Evolutionary conservation across 2,888 invertebrate species (phyloP).

Genomic region (Apotomis betuletana): DNA sequence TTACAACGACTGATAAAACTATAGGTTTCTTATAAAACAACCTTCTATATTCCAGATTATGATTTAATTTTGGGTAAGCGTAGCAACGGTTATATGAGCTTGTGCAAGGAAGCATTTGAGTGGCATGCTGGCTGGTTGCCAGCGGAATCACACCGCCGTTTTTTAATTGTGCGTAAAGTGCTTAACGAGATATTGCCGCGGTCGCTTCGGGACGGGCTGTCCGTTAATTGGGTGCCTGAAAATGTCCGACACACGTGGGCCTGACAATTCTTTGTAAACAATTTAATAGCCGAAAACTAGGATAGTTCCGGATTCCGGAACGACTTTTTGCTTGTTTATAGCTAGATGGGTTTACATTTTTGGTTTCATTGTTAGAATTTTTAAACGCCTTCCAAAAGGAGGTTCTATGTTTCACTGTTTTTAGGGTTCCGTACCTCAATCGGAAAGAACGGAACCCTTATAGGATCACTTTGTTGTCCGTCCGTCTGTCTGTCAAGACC

Average conservation of each 20-base stretch:
- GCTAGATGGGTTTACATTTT: no score
- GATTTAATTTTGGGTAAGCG: neutral
- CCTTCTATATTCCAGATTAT: neutral
- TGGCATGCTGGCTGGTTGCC: constrained; percentile 18
- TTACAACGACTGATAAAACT: neutral
- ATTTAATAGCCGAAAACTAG: neutral
- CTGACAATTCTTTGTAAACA: neutral
- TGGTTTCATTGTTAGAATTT: no score
- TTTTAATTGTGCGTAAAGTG: constrained; percentile 33
- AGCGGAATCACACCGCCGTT: constrained; percentile 20
- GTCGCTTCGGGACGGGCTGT: constrained; percentile 10
- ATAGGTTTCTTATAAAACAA: neutral
- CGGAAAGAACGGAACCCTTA: no score
- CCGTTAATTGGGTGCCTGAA: constrained; percentile 16
- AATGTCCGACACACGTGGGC: neutral
- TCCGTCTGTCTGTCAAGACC: no score
- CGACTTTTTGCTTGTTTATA: no score
- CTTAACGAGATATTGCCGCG: constrained; percentile 26
- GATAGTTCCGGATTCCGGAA: neutral
- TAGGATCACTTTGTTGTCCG: no score
- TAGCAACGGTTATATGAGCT: neutral
- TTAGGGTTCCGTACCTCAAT: no score
- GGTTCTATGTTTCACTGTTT: no score
- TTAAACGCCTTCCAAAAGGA: no score
- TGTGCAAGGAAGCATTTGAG: constrained; percentile 2